Evolutionary conservation across 1,140 invertebrate genomes (phyloP), one percentile per base, ranked within the genome.

Genomic region (Philopotamus ludificatus): DNA sequence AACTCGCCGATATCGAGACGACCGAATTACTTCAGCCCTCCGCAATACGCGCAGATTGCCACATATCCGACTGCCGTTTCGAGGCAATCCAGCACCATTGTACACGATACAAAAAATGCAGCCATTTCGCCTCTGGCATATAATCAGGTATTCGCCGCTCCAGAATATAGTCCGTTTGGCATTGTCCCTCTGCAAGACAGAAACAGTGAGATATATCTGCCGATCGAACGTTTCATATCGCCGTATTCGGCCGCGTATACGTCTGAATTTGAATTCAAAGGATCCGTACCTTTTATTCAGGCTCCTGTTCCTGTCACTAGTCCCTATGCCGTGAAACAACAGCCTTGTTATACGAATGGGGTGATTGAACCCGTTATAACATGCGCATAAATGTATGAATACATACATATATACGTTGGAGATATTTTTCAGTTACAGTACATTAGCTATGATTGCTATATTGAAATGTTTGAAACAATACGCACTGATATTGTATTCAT

Each of bases 21-120:
- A 34, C 28, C 28, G n/a, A n/a, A 34, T 34, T 12, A 12, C 4
- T 34, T 12, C 28, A 34, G 4, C 28, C 28, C 12, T 34, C 4
- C 28, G 28, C 4, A 7, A 34, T 34, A 4, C 28, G 12, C 12
- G 12, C 28, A 34, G 12, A 34, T n/a, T 12, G 28, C 28, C 12
- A 34, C 4, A 3, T 18, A 39, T 39, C 53, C 53, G 3, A 21
- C 25, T 18, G 26, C 53, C 12, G 26, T 57, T 16, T 34, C 26
- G 1, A n/a, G 4, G 15, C 26, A 57, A 20, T 25, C 15, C 53
- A 39, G 9, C 8, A 41, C 28, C 12, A 57, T 57, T 2, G 26
- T 57, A 7, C 53, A 57, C 22, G 53, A 57, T 15, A 47, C 44
- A 4, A 47, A 12, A 47, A 47, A 47, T 9, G 8, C 44, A 9